Evolutionary conservation across 2,113 vertebrate species (phyloP), one percentile per base, ranked within the genome.

Genomic region (Tinamus guttatus): DNA sequence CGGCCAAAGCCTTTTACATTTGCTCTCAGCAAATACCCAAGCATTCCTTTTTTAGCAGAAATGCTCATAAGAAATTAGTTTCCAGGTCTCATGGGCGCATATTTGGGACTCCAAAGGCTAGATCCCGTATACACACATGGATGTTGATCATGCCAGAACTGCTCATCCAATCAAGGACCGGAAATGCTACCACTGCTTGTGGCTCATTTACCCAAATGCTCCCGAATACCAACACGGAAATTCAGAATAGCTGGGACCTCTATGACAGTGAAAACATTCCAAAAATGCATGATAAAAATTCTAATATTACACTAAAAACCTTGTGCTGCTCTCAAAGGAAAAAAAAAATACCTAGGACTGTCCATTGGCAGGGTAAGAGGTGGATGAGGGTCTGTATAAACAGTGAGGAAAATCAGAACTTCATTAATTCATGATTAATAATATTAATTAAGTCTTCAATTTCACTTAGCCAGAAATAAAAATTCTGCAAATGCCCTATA

Each of bases 141-240:
- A 94, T 95, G 91, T 59, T 94, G 54, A 63, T 95, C 93, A 74
- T 97, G 96, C 94, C 94, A 95, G 93, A 93, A 9, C 78, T 85
- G 91, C 84, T 95, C 84, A 95, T 95, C 91, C 91, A 97, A 93
- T 93, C 95, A 96, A 95, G 89, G 81, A 95, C 79, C 52, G 87
- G 95, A 97, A 97, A 97, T 94, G 81, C 93, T 96, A 40, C 84
- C 84, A 58, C 87, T 96, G 91, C 40, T 94, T 94, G 93, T 84
- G 95, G 96, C 87, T 90, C 95, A 85, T 96, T 97, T 93, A 93
- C 45, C 77, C 92, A 94, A 93, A 92, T 0, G 83, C 74, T 95
- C 94, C 78, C 2, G 2, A 92, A 79, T 49, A 27, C 84, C 58
- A 0, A 77, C 89, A 65, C 40, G 86, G 93, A 97, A 95, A 95